These are phyloP conservation scores for Brienomyrus brachyistius DNA, from an alignment of 2,113 vertebrate species.

Conservation along the genomic window DNA sequence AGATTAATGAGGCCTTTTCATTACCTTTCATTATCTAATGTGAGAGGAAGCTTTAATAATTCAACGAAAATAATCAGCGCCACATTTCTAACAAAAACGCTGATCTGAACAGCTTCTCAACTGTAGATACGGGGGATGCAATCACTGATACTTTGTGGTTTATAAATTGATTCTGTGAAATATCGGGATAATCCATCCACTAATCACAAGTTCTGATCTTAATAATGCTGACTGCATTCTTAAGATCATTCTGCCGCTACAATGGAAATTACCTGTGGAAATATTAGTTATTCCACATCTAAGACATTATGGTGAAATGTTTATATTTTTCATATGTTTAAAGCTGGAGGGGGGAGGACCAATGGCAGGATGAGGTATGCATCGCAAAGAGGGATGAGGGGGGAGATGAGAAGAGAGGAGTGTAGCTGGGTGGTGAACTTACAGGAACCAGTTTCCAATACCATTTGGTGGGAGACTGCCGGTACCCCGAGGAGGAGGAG, in stretches of 20 bases:
- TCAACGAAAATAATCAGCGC: not conserved
- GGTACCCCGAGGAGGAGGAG: constrained; percentile 43
- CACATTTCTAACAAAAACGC: not conserved
- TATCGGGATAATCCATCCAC: not conserved
- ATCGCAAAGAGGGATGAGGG: constrained; percentile 26
- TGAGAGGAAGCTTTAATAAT: not conserved
- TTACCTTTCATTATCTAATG: not conserved
- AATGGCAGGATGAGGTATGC: constrained; percentile 36
- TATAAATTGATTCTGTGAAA: not conserved
- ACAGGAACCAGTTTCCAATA: constrained; percentile 99
- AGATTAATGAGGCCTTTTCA: not conserved
- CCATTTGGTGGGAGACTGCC: constrained; percentile 99
- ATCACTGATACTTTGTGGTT: not conserved
- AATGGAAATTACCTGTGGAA: not conserved
- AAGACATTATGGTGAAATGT: not conserved
- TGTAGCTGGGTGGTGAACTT: constrained; percentile 68
- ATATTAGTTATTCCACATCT: not conserved
- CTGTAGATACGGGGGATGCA: not conserved
- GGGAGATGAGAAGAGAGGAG: constrained; percentile 33
- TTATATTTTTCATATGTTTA: not conserved
- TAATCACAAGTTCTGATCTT: not conserved
- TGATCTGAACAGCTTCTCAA: not conserved
- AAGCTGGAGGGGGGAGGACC: not conserved
- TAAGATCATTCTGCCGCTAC: not conserved
- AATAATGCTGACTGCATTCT: not conserved